Evolutionary conservation across 1,140 invertebrate species (phyloP), one percentile per base, ranked within the genome.

Genomic region (Aricia agestis): DNA sequence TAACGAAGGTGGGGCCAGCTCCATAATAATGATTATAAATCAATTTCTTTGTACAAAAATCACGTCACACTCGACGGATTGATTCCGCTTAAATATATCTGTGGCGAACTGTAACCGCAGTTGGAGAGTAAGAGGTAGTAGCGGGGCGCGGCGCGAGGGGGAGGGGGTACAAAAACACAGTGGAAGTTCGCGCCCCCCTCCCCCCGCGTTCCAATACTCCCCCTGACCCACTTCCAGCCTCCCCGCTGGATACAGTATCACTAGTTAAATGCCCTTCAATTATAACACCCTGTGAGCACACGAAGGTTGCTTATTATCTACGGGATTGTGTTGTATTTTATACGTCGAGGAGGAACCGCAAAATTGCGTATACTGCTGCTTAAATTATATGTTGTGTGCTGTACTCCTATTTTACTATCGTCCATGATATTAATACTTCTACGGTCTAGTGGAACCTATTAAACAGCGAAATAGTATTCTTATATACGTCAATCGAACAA

Each of bases 81-180:
- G 45, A 52, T 52, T 52, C 45, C 45, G 13, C 45, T 52, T 52
- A 52, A 52, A 52, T 52, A 52, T 52, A 15, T 52, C 13, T 13
- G 45, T 52, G 45, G 45, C 13, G 45, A 52, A 52, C 45, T 52
- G 45, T 52, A 52, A 52, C 45, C 45, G 45, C 45, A 52, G 45
- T 52, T 52, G 45, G 45, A 52, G 45, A 52, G 45, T 52, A 52
- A 52, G 45, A 52, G 45, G 45, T 13, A 52, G 45, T 13, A 13
- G 10, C 45, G 45, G 45, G 45, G 45, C 45, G 45, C 45, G 45
- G 45, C 45, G 45, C 67, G 52, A 68, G 58, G 76, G 76, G 74
- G 76, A n/a, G 82, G 76, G 72, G 78, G 70, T 76, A 86, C 82
- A 87, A 89, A 88, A 86, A 86, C 81, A 81, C 80, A 75, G 70